These are phyloP conservation scores for Drosophila guanche DNA, from an alignment of 1,140 invertebrate species.

Conservation along the genomic window DNA sequence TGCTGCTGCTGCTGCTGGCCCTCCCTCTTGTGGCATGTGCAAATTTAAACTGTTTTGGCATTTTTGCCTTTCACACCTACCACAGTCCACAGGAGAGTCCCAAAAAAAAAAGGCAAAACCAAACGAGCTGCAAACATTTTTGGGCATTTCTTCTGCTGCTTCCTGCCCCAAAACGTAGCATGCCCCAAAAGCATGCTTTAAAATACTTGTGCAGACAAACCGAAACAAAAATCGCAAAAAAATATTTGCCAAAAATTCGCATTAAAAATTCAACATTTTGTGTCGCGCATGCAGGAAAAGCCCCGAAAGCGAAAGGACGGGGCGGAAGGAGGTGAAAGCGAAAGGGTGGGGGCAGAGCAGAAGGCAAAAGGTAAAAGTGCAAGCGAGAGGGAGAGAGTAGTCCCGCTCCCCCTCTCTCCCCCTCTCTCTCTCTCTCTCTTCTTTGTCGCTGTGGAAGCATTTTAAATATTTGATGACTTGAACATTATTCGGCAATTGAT, in stretches of 20 bases:
- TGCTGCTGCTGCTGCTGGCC: neutral
- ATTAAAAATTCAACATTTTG: constrained; percentile 77
- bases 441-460: constrained; percentile 35
- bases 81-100: too few relatives aligned
- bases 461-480: constrained; percentile 74
- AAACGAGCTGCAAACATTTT: neutral
- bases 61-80: constrained; percentile 37
- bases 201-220: constrained; percentile 53
- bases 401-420: constrained; percentile 4
- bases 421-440: too few relatives aligned
- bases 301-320: constrained; percentile 1
- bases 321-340: neutral
- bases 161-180: constrained; percentile 14
- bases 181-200: constrained; percentile 73
- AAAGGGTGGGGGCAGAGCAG: neutral
- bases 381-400: too few relatives aligned
- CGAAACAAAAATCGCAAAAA: constrained; percentile 34
- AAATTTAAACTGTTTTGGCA: constrained; percentile 48
- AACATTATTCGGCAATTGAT: constrained; percentile 71
- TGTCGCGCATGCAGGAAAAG: constrained; percentile 68
- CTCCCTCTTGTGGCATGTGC: constrained; percentile 38
- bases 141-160: neutral
- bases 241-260: constrained; percentile 58
- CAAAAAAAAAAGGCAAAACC: too few relatives aligned
- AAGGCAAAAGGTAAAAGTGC: neutral